Conservation (phyloP, 2,888 invertebrate species). For the Adelphocoris suturalis region DNA sequence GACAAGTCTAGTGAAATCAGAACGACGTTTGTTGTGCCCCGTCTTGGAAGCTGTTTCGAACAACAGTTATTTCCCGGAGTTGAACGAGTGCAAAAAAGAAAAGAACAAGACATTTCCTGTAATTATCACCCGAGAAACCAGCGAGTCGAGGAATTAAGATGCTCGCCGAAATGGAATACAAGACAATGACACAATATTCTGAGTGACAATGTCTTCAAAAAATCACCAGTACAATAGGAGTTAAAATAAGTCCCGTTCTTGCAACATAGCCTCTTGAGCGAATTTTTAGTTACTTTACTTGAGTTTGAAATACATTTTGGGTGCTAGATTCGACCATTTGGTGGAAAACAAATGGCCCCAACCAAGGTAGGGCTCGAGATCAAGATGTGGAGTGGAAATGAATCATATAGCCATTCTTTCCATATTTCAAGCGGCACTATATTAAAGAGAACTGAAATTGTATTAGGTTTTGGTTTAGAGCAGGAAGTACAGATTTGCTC, state of each 20-base stretch:
- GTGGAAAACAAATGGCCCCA: no score
- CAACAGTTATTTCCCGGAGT: neutral
- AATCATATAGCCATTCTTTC: no score
- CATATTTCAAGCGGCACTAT: no score
- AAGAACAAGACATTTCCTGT: slow-evolving; percentile 12
- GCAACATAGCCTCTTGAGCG: no score
- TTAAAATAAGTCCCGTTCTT: neutral
- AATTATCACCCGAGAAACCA: slow-evolving; percentile 8
- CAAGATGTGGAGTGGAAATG: no score
- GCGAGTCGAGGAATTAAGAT: neutral
- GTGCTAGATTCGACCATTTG: no score
- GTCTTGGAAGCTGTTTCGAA: neutral
- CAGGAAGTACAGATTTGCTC: no score
- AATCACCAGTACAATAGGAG: neutral
- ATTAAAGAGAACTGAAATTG: no score
- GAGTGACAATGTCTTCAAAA: neutral
- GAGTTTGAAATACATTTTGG: no score
- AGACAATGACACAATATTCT: neutral
- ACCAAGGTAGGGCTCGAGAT: no score
- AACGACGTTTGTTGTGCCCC: neutral
- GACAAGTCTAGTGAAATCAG: neutral
- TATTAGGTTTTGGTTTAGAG: no score
- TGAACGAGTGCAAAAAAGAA: neutral
- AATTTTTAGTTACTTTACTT: no score
- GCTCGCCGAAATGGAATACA: neutral